phyloP scores from a whole-genome alignment of 2,797 vertebrate genomes.

The Bufotes viridis region DNA sequence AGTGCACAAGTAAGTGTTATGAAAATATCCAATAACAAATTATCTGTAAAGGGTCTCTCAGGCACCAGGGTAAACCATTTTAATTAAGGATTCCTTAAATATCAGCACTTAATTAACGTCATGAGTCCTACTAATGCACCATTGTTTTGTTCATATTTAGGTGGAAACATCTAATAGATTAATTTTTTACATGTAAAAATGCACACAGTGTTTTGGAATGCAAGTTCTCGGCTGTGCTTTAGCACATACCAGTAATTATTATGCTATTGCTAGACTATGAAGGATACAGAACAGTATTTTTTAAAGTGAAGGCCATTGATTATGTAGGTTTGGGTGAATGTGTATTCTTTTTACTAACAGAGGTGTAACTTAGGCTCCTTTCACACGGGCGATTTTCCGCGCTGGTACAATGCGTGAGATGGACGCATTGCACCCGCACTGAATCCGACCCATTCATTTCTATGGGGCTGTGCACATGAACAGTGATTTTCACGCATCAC shows the following conservation, averaged over 20 bases:
- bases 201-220: neutral
- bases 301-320: neutral
- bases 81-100: slow-evolving; percentile 74
- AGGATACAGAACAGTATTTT: neutral
- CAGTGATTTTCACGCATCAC: too few species aligned
- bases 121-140: slow-evolving; percentile 68
- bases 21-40: too few species aligned
- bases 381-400: too few species aligned
- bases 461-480: too few species aligned
- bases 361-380: too few species aligned
- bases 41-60: slow-evolving; percentile 67
- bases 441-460: too few species aligned
- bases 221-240: too few species aligned
- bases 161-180: slow-evolving; percentile 70
- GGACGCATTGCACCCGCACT: too few species aligned
- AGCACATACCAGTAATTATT: neutral
- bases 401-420: too few species aligned
- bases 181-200: slow-evolving; percentile 64
- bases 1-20: slow-evolving; percentile 56
- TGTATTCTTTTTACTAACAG: neutral
- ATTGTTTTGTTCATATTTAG: slow-evolving; percentile 69
- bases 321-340: neutral
- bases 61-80: slow-evolving; percentile 70
- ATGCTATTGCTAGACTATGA: neutral
- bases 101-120: slow-evolving; percentile 72